These are phyloP conservation scores for Drosophila lowei DNA, from an alignment of 1,140 invertebrate species.

Conservation along the genomic window DNA sequence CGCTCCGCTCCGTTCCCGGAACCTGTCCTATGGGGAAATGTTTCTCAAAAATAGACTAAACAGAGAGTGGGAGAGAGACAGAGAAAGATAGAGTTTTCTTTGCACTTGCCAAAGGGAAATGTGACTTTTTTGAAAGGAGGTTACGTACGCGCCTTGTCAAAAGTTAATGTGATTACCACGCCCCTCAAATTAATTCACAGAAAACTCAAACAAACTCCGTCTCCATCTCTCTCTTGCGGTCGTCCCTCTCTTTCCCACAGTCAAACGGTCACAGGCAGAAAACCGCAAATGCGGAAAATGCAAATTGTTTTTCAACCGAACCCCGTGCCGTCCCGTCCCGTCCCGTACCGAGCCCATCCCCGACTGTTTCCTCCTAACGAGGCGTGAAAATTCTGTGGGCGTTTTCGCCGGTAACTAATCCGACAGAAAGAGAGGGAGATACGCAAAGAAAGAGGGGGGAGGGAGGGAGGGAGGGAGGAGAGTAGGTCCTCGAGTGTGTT, in stretches of 20 bases:
- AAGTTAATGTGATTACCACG: slow-evolving; percentile 73
- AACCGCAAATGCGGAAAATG: slow-evolving; percentile 78
- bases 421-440: slow-evolving; percentile 10
- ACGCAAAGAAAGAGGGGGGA: slow-evolving; percentile 8
- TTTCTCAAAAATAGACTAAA: slow-evolving; percentile 52
- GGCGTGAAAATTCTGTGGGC: slow-evolving; percentile 75
- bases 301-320: slow-evolving; percentile 67
- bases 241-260: not conserved
- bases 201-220: slow-evolving; percentile 49
- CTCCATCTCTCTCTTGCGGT: slow-evolving; percentile 1
- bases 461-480: not conserved
- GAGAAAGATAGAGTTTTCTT: slow-evolving; percentile 7
- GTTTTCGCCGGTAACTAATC: slow-evolving; percentile 67
- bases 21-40: slow-evolving; percentile 50
- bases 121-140: slow-evolving; percentile 12
- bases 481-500: slow-evolving; percentile 50
- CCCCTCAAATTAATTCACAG: slow-evolving; percentile 73
- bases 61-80: slow-evolving; percentile 4
- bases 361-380: slow-evolving; percentile 54
- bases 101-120: slow-evolving; percentile 11
- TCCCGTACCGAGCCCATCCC: slow-evolving; percentile 7
- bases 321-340: not conserved
- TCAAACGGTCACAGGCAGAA: slow-evolving; percentile 35
- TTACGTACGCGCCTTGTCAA: slow-evolving; percentile 22
- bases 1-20: slow-evolving; percentile 16